Base-by-base conservation (phyloP, 2,888 invertebrate species). In the Polylopha cassiicola region DNA sequence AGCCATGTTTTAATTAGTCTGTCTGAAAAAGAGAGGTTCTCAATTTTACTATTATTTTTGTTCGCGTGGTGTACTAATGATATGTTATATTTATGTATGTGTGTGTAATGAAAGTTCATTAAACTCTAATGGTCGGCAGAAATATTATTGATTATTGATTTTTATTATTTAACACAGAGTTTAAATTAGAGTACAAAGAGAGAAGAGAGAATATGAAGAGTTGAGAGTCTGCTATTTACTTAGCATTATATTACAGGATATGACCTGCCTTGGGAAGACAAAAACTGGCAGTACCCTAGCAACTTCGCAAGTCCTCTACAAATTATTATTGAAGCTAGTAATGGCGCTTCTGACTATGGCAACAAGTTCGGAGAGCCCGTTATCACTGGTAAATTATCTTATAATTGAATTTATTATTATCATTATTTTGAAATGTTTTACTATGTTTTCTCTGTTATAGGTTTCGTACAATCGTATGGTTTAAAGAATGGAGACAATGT, bases 311-410 rank as follows among this genome's bases (percentile, higher is more conserved):
- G 89, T 1, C 97, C 99, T 0, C 76, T 95, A 7, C 93, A 97
- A 69, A 92, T 99, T 26, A 90, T 96, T 10, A 91, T 99, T 15
- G 97, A 98, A 74, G 99, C 98, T 0, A 97, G 97, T 70, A 96
- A 99, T 70, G 99, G 99, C 1, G 99, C 98, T 2, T 98, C 98
- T 0, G 99, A 99, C 73, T 99, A 99, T 73, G 99, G 99, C 4
- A 99, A 99, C 76, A 99, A 99, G 82, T 99, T 99, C 79, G 99
- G 98, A 0, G 99, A 99, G 72, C 99, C 99, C 0, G 89, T 99
- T 1, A 89, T 99, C 47, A 65, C 78, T 55, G 84, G 84, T 79
- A 65, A 44, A 8, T 34, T 16, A 29, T 11, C 24, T 11, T 18
- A 14, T 5, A 33, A 16, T 11, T 20, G 20, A 5, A n/a, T 27